Evolutionary conservation across 2,797 vertebrate species (phyloP), one percentile per base, ranked within the genome.

Genomic region (Notolabrus celidotus): DNA sequence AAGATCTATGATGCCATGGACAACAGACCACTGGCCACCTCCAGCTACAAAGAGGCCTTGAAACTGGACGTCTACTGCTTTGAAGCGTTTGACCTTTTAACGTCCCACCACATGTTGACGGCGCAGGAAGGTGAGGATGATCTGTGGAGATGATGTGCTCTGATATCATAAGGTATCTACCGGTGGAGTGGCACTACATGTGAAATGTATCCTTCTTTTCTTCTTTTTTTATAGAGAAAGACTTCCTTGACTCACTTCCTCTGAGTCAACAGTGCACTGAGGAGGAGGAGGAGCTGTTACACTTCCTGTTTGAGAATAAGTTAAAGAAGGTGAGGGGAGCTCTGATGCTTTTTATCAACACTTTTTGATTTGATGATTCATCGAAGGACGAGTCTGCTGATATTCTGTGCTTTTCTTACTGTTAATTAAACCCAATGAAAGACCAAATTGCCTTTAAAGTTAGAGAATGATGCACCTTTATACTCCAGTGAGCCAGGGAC

Each of bases 61-160:
- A 99, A 98, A 93, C 95, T 98, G 16, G 98, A 99, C 38, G 97
- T 99, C 83, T 97, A 97, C 91, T 98, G 98, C 93, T 99, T 99
- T 93, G 98, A 99, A 96, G 98, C 97, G 15, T 99, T 99, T 90
- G 98, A 99, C 93, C 96, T 99, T 93, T 92, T 99, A 91, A 99
- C 97, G 0, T 98, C 97, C 1, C 98, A 99, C 88, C 97, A 99
- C 88, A 98, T 99, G 98, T 80, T 99, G 91, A 99, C 97, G 0
- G 97, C 98, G 43, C 96, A 98, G 92, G 98, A 99, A 96, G 98
- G 97, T 99, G 76, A 86, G 86, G 41, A 34, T 66, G 25, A 70
- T 22, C 29, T 50, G 15, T 49, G 11, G 7, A 2, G 0, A 19
- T 10, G 5, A 7, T 43, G 46, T 55, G 16, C 46, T 19, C 22